These are phyloP conservation scores for Polymixis lichenea DNA, from an alignment of 2,888 invertebrate genomes.

Conservation along the genomic window DNA sequence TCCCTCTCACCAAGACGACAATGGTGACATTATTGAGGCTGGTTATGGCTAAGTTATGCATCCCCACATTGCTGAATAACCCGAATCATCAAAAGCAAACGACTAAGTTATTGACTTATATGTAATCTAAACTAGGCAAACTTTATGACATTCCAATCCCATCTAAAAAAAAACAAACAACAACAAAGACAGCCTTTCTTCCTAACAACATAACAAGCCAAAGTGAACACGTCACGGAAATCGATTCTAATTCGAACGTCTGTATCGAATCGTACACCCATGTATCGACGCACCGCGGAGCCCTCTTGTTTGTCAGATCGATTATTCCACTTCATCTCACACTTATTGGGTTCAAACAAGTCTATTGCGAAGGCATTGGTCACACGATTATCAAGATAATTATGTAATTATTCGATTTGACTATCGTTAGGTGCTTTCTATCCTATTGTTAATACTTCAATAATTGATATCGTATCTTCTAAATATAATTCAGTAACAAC, in stretches of 20 bases:
- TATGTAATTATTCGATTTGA: conserved; percentile 54
- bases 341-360: conserved; percentile 83
- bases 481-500: neutral
- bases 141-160: neutral
- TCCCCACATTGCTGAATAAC: neutral
- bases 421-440: conserved; percentile 9
- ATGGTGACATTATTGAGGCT: no score
- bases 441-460: neutral
- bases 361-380: conserved; percentile 63
- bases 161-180: conserved; percentile 28
- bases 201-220: conserved; percentile 64
- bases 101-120: neutral
- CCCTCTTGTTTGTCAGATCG: conserved; percentile 89
- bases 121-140: neutral
- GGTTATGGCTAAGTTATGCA: no score
- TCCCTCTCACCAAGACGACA: no score
- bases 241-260: conserved; percentile 79
- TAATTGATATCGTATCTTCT: neutral
- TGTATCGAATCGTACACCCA: conserved; percentile 76
- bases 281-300: conserved; percentile 78
- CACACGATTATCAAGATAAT: conserved; percentile 58
- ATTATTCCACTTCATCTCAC: conserved; percentile 89
- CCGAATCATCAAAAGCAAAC: neutral
- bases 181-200: conserved; percentile 43
- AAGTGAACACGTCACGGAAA: conserved; percentile 74